Base-by-base conservation (phyloP, 2,113 vertebrate species). In the Onychostoma macrolepis region DNA sequence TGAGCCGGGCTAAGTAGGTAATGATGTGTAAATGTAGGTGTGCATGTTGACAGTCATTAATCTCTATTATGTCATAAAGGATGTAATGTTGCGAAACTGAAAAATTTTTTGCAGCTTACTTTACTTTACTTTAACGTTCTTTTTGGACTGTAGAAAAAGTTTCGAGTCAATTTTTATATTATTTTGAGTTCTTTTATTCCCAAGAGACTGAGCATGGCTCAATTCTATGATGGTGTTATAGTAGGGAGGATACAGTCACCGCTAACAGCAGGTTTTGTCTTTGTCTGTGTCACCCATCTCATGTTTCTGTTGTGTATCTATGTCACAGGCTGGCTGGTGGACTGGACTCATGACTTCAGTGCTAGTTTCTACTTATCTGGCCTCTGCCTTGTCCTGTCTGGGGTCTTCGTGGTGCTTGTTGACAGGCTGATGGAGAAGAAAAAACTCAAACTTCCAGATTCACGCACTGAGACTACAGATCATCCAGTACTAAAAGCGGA, bases 281-380 rank as follows among this genome's bases (percentile, higher is more conserved):
- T 4, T 78, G 19, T 53, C 8, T 50, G 43, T 76, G 21, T 50
- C 19, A 26, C 12, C 12, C 9, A 7, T 65, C 63, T 56, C 63
- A 7, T 58, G 41, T 88, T 50, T 88, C 45, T 79, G 2, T 53
- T n/a, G 33, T 61, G 30, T 80, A 38, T 85, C 2, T 43, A 79
- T n/a, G 33, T 9, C 77, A 45, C 91, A 94, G 94, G 93, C 71
- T 93, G 91, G 92, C 87, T 93, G 90, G 93, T 94, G 90, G 94
- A 94, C 56, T 28, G 84, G 28, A 90, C 77, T 0, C 11, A 56
- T 0, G 75, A 90, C 90, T 93, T 88, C 89, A 63, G 91, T 43
- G 0, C 80, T 6, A 91, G 92, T 56, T 94, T 94, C 90, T 93
- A 93, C 89, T 80, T 94, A 30, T 92, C 94, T 0, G 93, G 94